Evolutionary conservation across 1,140 invertebrate species (phyloP), one percentile per base, ranked within the genome.

Genomic region (Micrasema minimum): DNA sequence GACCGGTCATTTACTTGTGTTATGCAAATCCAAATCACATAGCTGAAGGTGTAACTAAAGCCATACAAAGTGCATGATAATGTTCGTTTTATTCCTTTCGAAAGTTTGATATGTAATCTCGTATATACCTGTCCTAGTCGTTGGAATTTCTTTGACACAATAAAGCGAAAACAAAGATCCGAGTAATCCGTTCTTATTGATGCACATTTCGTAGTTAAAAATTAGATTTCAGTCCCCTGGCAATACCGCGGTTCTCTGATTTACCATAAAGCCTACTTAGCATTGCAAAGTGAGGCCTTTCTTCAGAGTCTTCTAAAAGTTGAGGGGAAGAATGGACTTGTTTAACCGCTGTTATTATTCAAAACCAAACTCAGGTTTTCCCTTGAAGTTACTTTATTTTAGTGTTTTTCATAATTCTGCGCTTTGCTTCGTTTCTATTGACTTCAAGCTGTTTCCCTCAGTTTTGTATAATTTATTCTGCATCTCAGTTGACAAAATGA

Each of bases 261-360:
- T 69, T 59, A 50, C 53, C 66, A 69, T 69, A 69, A 69, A 69
- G 26, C 41, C 66, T 69, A 46, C 53, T 69, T 69, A 57, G 66
- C 66, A 69, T 59, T 69, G 66, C 66, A 69, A 69, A 69, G 53
- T 53, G 53, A 53, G 45, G n/a, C 16, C 65, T 55, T 46, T 59
- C 66, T 69, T 69, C 53, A 69, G 59, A 69, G 66, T 31, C 26
- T n/a, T 16, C 23, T 31, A 35, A 69, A 59, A n/a, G 38, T 69
- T 18, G 66, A 51, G 53, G 53, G 23, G 66, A 59, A 45, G 66
- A 69, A 69, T 61, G 20, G 53, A 61, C 53, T 69, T 69, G 66
- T 69, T 46, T 69, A 31, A 69, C 41, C 48, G 53, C 66, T 69
- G 43, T 69, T 69, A 46, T 46, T 69, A 69, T 69, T 69, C 53